Percentiles rank a stretch among this genome's conserved stretches.
Conservation (phyloP, 1,140 invertebrate species). For the Drosophila nikananu region DNA sequence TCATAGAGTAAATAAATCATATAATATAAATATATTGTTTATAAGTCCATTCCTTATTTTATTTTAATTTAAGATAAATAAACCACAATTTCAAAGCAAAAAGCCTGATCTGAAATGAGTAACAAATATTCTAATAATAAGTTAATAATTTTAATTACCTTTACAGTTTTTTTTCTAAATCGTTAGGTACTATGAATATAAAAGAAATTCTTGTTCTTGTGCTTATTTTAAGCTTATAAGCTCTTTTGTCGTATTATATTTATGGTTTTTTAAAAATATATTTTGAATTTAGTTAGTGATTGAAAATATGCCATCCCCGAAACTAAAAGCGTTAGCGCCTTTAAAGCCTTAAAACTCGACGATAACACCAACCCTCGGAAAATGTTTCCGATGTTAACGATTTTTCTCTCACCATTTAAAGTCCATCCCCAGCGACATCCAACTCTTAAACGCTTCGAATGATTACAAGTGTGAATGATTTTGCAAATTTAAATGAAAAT, state of each 20-base stretch:
- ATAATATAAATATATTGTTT: neutral
- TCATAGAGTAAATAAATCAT: neutral
- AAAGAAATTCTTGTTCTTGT: neutral
- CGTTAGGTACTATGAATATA: neutral
- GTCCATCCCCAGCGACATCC: conserved; percentile 21
- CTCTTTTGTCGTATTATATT: neutral
- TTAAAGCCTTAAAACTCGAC: neutral
- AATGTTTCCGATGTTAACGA: conserved; percentile 13
- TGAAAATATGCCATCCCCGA: conserved; percentile 16
- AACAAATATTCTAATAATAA: neutral
- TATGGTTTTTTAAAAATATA: neutral
- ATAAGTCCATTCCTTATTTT: too few relatives aligned
- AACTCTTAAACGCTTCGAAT: conserved; percentile 23
- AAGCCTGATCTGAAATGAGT: neutral
- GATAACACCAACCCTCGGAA: conserved; percentile 20
- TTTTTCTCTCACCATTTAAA: conserved; percentile 15
- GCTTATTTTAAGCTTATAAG: neutral
- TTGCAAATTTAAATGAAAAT: conserved; percentile 53
- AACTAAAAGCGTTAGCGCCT: neutral
- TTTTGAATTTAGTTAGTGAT: neutral
- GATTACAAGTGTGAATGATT: conserved; percentile 38
- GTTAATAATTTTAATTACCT: too few relatives aligned
- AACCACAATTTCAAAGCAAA: neutral
- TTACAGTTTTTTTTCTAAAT: neutral
- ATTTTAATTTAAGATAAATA: neutral